phyloP scores from a whole-genome alignment of 2,888 invertebrate genomes.

The Pterostichus niger region DNA sequence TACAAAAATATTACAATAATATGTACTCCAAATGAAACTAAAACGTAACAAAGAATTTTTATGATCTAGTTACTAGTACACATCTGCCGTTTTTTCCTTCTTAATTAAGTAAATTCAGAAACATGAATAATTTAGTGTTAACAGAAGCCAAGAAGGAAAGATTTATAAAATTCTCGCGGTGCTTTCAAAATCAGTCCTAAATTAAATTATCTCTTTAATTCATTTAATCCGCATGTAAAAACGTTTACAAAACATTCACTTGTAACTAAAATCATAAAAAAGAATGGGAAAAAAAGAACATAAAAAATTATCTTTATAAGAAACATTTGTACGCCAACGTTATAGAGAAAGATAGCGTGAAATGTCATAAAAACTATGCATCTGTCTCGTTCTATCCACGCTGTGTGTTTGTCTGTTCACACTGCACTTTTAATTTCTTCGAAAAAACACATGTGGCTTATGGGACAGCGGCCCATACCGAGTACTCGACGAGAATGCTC shows the following conservation, averaged over 20 bases:
- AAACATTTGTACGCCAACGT: slow-evolving; percentile 51
- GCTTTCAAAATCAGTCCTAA: slow-evolving; percentile 35
- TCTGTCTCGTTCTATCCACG: slow-evolving; percentile 29
- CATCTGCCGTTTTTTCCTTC: not conserved
- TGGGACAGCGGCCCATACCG: slow-evolving; percentile 69
- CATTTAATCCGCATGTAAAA: slow-evolving; percentile 57
- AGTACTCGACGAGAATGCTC: slow-evolving; percentile 1
- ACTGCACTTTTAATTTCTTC: slow-evolving; percentile 70
- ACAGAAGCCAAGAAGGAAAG: not conserved
- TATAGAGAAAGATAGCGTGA: slow-evolving; percentile 49
- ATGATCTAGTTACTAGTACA: not conserved
- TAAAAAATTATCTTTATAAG: slow-evolving; percentile 61
- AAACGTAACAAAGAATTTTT: no score
- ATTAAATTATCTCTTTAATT: slow-evolving; percentile 57
- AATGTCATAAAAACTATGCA: slow-evolving; percentile 47
- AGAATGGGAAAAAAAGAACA: slow-evolving; percentile 28
- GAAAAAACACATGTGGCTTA: slow-evolving; percentile 71
- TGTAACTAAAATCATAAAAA: slow-evolving; percentile 52
- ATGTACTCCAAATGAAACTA: not conserved
- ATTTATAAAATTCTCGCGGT: not conserved
- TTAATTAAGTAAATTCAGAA: not conserved
- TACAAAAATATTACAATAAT: no score
- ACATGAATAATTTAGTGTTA: slow-evolving; percentile 3
- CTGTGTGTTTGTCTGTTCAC: slow-evolving; percentile 68
- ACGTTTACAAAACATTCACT: slow-evolving; percentile 55